phyloP scores from a whole-genome alignment of 2,797 vertebrate species.

The Phylloscopus collybita region DNA sequence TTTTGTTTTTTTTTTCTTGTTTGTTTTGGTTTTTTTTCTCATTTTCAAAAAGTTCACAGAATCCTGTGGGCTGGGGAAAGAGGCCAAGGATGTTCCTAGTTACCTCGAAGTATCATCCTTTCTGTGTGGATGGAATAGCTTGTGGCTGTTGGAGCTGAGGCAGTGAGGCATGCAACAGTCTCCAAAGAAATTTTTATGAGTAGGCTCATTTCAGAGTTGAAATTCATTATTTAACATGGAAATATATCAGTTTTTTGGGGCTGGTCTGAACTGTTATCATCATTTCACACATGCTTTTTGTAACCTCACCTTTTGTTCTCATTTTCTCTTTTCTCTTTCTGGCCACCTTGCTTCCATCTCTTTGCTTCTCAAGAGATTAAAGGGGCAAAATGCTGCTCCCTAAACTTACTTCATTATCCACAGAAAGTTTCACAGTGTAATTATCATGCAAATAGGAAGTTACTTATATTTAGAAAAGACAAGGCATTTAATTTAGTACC shows the following conservation, averaged over 20 bases:
- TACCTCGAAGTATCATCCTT: accelerated
- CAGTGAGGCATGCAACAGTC: background rate
- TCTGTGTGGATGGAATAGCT: background rate
- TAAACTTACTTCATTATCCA: background rate
- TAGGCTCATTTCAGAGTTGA: background rate
- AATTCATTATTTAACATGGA: background rate
- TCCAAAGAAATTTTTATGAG: background rate
- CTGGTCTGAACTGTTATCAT: background rate
- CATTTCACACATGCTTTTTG: background rate
- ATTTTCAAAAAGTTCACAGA: background rate
- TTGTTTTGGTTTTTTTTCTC: background rate
- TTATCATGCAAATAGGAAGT: conserved; percentile 33
- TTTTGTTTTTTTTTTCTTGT: too few species aligned
- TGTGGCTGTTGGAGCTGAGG: background rate
- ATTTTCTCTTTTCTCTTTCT: background rate
- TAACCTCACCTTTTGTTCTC: background rate
- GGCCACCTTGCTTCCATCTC: background rate
- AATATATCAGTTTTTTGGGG: background rate
- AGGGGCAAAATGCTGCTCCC: background rate
- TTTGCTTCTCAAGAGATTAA: background rate
- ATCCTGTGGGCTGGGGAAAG: background rate
- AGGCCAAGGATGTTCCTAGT: background rate
- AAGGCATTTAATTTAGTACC: conserved; percentile 3
- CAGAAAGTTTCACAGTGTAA: background rate
- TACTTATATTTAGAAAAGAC: background rate